Evolutionary conservation across 2,113 vertebrate genomes (phyloP).

Genomic region (Pseudopipra pipra): DNA sequence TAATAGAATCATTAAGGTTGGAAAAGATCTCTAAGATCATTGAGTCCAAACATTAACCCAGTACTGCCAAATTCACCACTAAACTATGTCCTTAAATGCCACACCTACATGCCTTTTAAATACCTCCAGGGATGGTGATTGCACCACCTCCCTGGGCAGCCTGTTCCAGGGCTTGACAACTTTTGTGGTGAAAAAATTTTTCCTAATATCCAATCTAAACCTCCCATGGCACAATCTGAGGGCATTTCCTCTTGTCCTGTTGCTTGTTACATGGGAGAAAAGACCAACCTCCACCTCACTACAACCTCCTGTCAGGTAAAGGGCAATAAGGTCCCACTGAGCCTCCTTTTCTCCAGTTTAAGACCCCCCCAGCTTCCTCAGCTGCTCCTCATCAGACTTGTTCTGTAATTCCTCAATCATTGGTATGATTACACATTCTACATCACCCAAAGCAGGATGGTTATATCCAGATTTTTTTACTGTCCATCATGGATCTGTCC

Average conservation of each 20-base stretch:
- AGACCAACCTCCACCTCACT: rapidly evolving
- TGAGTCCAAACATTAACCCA: neutral
- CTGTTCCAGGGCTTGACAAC: neutral
- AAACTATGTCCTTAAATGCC: neutral
- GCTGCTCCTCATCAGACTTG: neutral
- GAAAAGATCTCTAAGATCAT: neutral
- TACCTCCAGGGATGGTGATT: neutral
- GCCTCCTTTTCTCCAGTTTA: neutral
- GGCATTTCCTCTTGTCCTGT: neutral
- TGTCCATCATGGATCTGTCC: neutral
- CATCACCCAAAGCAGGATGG: neutral
- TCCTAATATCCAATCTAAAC: neutral
- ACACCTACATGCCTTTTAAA: neutral
- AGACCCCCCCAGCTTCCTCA: neutral
- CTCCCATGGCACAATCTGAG: neutral
- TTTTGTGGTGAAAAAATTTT: neutral
- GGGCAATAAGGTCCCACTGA: neutral
- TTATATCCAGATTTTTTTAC: neutral
- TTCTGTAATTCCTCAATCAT: neutral
- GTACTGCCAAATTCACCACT: neutral
- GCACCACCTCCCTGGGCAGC: neutral
- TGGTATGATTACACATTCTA: neutral
- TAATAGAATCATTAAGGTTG: neutral
- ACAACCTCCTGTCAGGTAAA: neutral
- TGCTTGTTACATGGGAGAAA: neutral